phyloP scores from a whole-genome alignment of 2,888 invertebrate genomes.

The Habrosyne pyritoides region DNA sequence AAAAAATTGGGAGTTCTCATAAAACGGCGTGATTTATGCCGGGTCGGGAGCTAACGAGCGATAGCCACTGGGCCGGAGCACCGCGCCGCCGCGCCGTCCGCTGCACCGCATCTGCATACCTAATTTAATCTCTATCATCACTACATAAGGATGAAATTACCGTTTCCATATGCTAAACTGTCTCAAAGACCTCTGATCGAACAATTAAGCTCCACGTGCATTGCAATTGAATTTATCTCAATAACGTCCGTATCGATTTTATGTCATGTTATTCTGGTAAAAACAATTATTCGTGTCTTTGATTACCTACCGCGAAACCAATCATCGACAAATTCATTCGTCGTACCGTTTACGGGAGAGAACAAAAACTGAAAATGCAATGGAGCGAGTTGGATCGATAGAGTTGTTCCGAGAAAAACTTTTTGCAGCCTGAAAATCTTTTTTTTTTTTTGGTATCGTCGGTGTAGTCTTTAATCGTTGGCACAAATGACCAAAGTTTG shows the following conservation, averaged over 20 bases:
- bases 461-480: slow-evolving; percentile 36
- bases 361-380: not conserved
- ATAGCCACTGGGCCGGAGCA: slow-evolving; percentile 63
- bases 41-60: slow-evolving; percentile 79
- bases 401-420: not conserved
- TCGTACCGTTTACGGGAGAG: not conserved
- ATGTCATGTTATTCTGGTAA: slow-evolving; percentile 11
- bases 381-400: slow-evolving; percentile 3
- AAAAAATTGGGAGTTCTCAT: slow-evolving; percentile 79
- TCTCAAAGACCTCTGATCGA: slow-evolving; percentile 32
- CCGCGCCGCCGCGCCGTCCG: slow-evolving; percentile 21
- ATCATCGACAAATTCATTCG: not conserved
- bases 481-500: slow-evolving; percentile 25
- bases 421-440: slow-evolving; percentile 20
- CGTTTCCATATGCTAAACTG: not conserved
- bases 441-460: slow-evolving; percentile 31
- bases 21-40: slow-evolving; percentile 80
- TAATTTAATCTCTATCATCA: slow-evolving; percentile 2
- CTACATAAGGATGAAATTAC: not conserved
- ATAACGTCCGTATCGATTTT: slow-evolving; percentile 35
- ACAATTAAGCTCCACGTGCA: slow-evolving; percentile 45
- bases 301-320: slow-evolving; percentile 7
- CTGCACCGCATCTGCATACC: slow-evolving; percentile 13
- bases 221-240: slow-evolving; percentile 24
- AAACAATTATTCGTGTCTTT: not conserved